Base-by-base conservation (phyloP, 2,888 invertebrate genomes). In the Terebella lapidaria region DNA sequence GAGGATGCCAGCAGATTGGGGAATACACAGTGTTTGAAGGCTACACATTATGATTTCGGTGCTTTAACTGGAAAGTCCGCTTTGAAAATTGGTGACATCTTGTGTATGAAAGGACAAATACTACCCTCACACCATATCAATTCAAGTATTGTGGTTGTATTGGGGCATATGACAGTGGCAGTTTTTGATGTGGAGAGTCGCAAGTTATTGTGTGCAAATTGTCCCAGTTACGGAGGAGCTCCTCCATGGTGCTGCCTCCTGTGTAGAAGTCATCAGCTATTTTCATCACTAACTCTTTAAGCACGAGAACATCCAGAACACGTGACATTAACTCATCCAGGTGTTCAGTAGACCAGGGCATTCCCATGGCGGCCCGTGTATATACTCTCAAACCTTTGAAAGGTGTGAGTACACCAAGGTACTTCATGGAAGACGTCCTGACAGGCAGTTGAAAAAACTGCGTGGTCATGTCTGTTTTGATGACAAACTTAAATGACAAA, bases 401-500 rank as follows among this genome's bases (percentile, higher is more conserved):
- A 18, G 58, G 60, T 18, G 60, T 60, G 4, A 25, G 58, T 15
- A 60, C 45, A 15, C 56, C 51, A 49, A 45, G 47, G 26, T 56
- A 47, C 26, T 53, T 53, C 53, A 53, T 53, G 27, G 53, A 53
- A 64, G 30, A 4, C 26, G 10, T 22, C 4, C 15, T 5, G 15
- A 56, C 18, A 3, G 58, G 57, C 4, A 57, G 27, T 29, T 58
- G 54, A 20, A 54, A 42, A 22, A 58, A 58, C 5, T 63, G 65
- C 25, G 55, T 65, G 2, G 65, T 63, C 1, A 67, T 47, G 22
- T 58, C 53, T n/a, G 54, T 25, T 18, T 45, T 28, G 26, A 54
- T 25, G 15, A 67, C 56, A 52, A 62, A 64, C 22, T 58, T 62
- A 58, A n/a, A n/a, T n/a, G 64, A 65, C n/a, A 56, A 56, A 10